These are phyloP conservation scores for Drosophila nr. medialis DNA, from an alignment of 2,888 invertebrate genomes.

Conservation along the genomic window DNA sequence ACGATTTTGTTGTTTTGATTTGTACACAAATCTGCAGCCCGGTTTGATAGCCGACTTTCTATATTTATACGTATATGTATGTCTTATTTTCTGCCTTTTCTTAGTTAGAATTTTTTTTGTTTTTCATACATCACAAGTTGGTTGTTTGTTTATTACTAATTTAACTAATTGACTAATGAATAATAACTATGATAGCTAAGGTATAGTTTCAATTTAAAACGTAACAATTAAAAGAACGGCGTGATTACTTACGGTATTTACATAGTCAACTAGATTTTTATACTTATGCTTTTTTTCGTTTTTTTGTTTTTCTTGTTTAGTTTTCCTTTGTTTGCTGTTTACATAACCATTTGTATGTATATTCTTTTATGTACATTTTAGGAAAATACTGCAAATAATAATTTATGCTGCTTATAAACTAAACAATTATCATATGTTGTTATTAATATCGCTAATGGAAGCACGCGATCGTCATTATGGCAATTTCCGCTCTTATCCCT, in stretches of 20 bases:
- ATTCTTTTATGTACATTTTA: constrained; percentile 68
- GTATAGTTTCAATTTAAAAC: constrained; percentile 51
- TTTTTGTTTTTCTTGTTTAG: constrained; percentile 5
- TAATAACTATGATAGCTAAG: constrained; percentile 32
- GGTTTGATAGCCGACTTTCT: constrained; percentile 19
- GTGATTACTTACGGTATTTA: constrained; percentile 51
- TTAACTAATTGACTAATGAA: constrained; percentile 47
- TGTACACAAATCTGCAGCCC: constrained; percentile 19
- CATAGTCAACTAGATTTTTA: constrained; percentile 31
- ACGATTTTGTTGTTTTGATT: constrained; percentile 14
- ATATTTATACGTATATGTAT: constrained; percentile 21
- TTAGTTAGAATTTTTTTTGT: constrained; percentile 43
- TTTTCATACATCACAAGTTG: constrained; percentile 70
- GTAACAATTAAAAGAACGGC: constrained; percentile 68
- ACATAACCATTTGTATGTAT: constrained; percentile 19
- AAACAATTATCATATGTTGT: constrained; percentile 58
- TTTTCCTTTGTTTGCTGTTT: constrained; percentile 6
- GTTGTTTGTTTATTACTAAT: constrained; percentile 65
- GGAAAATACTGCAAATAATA: constrained; percentile 76
- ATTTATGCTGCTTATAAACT: constrained; percentile 61
- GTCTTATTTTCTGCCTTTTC: constrained; percentile 66
- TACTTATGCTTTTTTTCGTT: background rate
- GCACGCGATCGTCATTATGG: constrained; percentile 75
- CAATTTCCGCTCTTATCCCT: constrained; percentile 58
- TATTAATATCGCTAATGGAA: constrained; percentile 80